These are phyloP conservation scores for Drosophila mimica DNA, from an alignment of 2,888 invertebrate species.

Conservation along the genomic window DNA sequence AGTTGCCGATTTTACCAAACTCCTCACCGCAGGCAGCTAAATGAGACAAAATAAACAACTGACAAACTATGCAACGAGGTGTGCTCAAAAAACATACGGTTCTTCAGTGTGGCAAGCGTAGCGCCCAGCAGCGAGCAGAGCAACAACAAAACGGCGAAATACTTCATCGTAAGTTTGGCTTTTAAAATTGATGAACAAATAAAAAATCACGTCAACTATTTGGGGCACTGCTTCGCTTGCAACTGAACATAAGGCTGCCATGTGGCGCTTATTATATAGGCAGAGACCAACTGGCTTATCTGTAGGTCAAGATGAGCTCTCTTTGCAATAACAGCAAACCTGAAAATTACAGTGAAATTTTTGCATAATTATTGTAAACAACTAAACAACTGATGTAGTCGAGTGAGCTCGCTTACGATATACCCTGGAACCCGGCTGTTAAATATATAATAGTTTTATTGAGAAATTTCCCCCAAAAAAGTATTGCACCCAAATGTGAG, in stretches of 20 bases:
- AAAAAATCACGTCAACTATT: background rate
- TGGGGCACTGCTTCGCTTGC: constrained; percentile 20
- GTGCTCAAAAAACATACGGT: constrained; percentile 51
- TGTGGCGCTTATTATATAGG: constrained; percentile 56
- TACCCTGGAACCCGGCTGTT: background rate
- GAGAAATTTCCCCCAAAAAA: background rate
- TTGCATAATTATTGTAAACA: constrained; percentile 27
- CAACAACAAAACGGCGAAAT: constrained; percentile 52
- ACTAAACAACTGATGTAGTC: background rate
- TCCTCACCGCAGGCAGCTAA: constrained; percentile 65
- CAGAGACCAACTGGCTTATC: constrained; percentile 67
- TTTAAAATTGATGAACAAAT: background rate
- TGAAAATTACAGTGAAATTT: constrained; percentile 59
- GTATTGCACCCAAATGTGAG: background rate
- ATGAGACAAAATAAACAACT: background rate
- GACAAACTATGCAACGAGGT: background rate
- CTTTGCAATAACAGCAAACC: constrained; percentile 56
- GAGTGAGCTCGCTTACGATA: background rate
- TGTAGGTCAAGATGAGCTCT: constrained; percentile 60
- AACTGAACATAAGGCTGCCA: constrained; percentile 47
- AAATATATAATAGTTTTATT: background rate
- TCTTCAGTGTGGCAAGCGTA: constrained; percentile 49
- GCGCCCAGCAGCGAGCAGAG: constrained; percentile 53
- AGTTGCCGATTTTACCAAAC: constrained; percentile 55
- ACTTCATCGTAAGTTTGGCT: constrained; percentile 55